Evolutionary conservation across 2,888 invertebrate genomes (phyloP).

Genomic region (Graphium colonna): DNA sequence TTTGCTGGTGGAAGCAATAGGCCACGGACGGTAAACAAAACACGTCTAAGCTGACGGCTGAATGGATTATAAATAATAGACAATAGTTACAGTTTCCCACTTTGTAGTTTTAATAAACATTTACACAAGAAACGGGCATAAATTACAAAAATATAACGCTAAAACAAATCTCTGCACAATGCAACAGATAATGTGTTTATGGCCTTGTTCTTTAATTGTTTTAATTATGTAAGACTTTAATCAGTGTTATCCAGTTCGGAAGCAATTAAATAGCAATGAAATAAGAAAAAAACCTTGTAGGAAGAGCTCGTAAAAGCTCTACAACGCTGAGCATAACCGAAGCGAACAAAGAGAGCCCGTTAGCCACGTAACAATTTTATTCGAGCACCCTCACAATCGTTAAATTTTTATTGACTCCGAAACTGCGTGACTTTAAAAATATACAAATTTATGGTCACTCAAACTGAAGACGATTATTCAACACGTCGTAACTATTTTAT

Average conservation of each 20-base stretch:
- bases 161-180: neutral
- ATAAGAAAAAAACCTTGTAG: conserved; percentile 19
- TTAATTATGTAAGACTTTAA: conserved; percentile 2
- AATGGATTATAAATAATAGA: neutral
- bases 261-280: conserved; percentile 19
- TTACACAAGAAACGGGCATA: neutral
- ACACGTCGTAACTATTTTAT: conserved; percentile 79
- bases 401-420: conserved; percentile 76
- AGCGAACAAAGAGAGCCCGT: conserved; percentile 34
- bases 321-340: conserved; percentile 14
- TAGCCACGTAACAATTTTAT: conserved; percentile 66
- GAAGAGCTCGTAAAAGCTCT: conserved; percentile 19
- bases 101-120: neutral
- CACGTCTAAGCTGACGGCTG: neutral
- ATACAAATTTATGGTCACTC: conserved; percentile 79
- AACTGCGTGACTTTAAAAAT: conserved; percentile 77
- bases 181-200: neutral
- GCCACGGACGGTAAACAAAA: neutral
- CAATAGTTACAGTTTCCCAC: neutral
- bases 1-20: conserved; percentile 7
- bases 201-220: neutral
- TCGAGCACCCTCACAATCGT: conserved; percentile 69
- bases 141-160: neutral
- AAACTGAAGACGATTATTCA: conserved; percentile 75
- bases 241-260: conserved; percentile 7